Percentiles rank a stretch among this genome's conserved stretches.
These are phyloP conservation scores for Holocentrus rufus DNA, from an alignment of 2,797 vertebrate genomes.

Conservation along the genomic window DNA sequence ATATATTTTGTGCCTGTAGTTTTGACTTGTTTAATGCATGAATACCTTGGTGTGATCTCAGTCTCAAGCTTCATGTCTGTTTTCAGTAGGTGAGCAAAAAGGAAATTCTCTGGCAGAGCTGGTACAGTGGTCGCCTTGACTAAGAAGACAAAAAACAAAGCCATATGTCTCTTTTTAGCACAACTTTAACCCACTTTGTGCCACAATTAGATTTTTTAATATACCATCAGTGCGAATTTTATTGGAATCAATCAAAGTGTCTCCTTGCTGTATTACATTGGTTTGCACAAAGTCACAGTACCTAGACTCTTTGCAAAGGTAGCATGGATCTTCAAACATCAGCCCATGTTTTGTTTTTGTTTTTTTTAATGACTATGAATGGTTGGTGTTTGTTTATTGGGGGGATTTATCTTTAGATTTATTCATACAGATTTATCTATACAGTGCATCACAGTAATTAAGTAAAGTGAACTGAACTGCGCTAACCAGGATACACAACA, in stretches of 20 bases:
- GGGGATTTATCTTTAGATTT: no score
- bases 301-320: no score
- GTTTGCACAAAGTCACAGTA: neutral
- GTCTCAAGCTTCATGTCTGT: constrained; percentile 78
- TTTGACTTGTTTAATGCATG: neutral
- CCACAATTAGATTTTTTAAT: neutral
- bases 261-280: neutral
- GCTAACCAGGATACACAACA: neutral
- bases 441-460: no score
- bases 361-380: no score
- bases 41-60: constrained; percentile 82
- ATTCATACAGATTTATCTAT: no score
- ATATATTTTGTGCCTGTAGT: neutral
- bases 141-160: constrained; percentile 53
- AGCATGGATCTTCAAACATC: no score
- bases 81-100: constrained; percentile 73
- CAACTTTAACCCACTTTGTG: neutral
- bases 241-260: neutral
- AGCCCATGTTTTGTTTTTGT: no score
- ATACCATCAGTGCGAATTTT: neutral
- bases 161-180: neutral
- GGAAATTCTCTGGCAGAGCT: constrained; percentile 76
- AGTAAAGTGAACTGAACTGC: no score
- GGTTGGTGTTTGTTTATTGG: no score
- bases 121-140: constrained; percentile 78